A percentile compares a stretch with the other conserved stretches of the same genome.
These are phyloP conservation scores for Capreolus pygargus DNA, from an alignment of 2,113 vertebrate genomes.

Conservation along the genomic window DNA sequence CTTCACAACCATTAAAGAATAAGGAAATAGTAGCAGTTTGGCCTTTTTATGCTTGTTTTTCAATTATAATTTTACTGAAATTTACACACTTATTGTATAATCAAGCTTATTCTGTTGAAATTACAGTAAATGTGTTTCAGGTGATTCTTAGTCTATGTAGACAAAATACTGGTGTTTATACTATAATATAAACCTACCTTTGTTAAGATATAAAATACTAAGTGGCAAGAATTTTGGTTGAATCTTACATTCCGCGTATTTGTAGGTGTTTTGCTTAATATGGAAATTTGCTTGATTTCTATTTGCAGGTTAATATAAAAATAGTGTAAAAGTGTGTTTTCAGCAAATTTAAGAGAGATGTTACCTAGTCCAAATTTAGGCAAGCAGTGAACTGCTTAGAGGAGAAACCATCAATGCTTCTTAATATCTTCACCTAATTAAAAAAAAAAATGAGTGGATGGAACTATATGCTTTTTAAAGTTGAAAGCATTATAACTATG, in stretches of 20 bases:
- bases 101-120: background rate
- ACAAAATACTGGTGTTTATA: background rate
- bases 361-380: background rate
- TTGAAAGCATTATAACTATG: background rate
- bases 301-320: background rate
- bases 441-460: background rate
- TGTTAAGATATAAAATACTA: slow-evolving; percentile 17
- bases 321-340: background rate
- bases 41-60: slow-evolving; percentile 5
- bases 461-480: background rate
- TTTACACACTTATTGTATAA: background rate
- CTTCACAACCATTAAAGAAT: background rate
- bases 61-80: background rate
- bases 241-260: background rate
- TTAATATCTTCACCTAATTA: background rate
- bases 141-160: background rate
- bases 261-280: background rate
- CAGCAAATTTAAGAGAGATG: background rate
- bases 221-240: background rate
- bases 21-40: background rate
- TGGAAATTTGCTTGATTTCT: background rate
- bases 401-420: background rate
- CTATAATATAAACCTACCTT: background rate
- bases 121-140: background rate
- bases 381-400: background rate